phyloP scores from a whole-genome alignment of 2,888 invertebrate species.

The Ophioninae sp. region DNA sequence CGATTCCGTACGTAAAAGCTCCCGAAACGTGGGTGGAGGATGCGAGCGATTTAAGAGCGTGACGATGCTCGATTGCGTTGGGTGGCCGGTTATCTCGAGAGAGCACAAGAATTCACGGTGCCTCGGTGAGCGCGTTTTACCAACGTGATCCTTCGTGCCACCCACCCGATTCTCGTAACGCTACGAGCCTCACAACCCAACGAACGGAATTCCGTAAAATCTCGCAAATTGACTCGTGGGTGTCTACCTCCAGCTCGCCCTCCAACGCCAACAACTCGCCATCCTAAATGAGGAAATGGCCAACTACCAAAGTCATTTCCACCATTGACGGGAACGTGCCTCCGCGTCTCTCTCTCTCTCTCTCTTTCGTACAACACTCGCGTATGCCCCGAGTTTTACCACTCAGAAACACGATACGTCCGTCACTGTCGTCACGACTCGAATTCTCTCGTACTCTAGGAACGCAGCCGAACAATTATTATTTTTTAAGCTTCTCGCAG shows the following conservation, averaged over 20 bases:
- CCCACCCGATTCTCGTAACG: slow-evolving; percentile 41
- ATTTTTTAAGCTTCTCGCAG: neutral
- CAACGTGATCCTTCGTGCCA: slow-evolving; percentile 20
- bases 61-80: slow-evolving; percentile 64
- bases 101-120: slow-evolving; percentile 57
- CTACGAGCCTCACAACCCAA: neutral
- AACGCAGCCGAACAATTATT: neutral
- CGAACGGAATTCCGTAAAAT: slow-evolving; percentile 77
- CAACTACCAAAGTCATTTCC: slow-evolving; percentile 78
- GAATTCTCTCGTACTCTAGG: neutral
- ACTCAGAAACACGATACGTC: slow-evolving; percentile 36
- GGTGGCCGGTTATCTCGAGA: slow-evolving; percentile 62
- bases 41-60: slow-evolving; percentile 75
- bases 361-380: slow-evolving; percentile 45
- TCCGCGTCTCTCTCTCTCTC: slow-evolving; percentile 48
- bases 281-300: slow-evolving; percentile 78
- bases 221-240: slow-evolving; percentile 79
- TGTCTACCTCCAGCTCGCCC: slow-evolving; percentile 67
- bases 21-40: slow-evolving; percentile 75
- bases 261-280: slow-evolving; percentile 21
- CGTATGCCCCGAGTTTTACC: slow-evolving; percentile 36
- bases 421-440: neutral
- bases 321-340: slow-evolving; percentile 66
- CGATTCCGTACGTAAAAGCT: slow-evolving; percentile 47
- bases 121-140: slow-evolving; percentile 21